Evolutionary conservation across 53 echinoderm and acorn worm species (phyloP).

Genomic region (Paracentrotus lividus): DNA sequence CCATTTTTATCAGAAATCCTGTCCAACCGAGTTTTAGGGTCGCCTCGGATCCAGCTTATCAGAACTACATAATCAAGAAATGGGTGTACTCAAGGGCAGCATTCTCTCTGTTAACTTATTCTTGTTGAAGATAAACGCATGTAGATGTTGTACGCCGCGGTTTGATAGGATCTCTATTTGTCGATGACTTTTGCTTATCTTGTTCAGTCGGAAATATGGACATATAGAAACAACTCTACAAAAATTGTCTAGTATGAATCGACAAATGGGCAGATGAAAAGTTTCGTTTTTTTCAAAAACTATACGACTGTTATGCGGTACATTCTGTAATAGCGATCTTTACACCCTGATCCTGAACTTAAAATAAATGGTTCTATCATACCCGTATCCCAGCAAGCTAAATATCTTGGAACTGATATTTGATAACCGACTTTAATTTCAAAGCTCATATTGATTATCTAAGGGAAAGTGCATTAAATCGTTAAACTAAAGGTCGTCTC

Average conservation of each 20-base stretch:
- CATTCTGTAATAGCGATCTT: slow-evolving; percentile 2
- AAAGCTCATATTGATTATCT: too few relatives aligned
- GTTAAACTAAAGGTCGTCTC: too few relatives aligned
- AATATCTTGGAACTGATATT: slow-evolving; percentile 51
- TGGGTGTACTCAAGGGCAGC: slow-evolving; percentile 65
- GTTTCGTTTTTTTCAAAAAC: slow-evolving; percentile 13
- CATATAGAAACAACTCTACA: slow-evolving; percentile 20
- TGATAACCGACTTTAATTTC: slow-evolving; percentile 55
- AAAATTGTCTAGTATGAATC: slow-evolving; percentile 40
- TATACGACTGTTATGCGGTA: too few relatives aligned
- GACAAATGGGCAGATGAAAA: slow-evolving; percentile 56
- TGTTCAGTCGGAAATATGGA: slow-evolving; percentile 17
- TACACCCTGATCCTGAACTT: slow-evolving; percentile 52
- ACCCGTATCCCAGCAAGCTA: slow-evolving; percentile 40
- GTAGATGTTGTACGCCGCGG: slow-evolving; percentile 14
- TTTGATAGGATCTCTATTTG: slow-evolving; percentile 64
- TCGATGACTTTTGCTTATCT: slow-evolving; percentile 59
- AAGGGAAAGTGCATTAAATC: too few relatives aligned
- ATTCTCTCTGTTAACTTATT: slow-evolving; percentile 64
- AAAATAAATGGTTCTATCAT: too few relatives aligned
- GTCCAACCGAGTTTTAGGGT: too few relatives aligned
- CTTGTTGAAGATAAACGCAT: slow-evolving; percentile 54
- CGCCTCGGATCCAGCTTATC: too few relatives aligned
- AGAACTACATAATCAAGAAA: slow-evolving; percentile 58
- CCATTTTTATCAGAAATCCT: too few relatives aligned